Evolutionary conservation across 2,888 invertebrate genomes (phyloP).

Genomic region (Ochlodes sylvanus): DNA sequence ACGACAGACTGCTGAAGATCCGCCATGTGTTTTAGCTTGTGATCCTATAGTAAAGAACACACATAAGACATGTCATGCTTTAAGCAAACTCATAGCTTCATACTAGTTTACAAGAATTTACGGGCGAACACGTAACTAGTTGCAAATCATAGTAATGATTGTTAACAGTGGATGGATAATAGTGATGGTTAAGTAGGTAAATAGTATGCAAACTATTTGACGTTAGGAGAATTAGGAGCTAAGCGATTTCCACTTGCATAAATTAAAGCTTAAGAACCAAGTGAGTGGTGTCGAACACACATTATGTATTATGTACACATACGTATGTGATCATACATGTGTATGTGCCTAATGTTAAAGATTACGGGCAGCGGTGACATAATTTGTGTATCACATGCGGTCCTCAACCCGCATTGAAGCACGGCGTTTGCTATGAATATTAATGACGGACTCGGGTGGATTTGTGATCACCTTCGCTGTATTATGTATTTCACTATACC

Average conservation of each 20-base stretch:
- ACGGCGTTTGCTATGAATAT: constrained; percentile 75
- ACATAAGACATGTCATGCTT: not conserved
- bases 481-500: not conserved
- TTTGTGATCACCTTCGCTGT: constrained; percentile 66
- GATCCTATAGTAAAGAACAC: constrained; percentile 88
- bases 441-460: constrained; percentile 70
- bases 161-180: too few relatives aligned
- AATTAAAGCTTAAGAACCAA: constrained; percentile 8
- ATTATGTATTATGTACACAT: not conserved
- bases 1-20: constrained; percentile 98
- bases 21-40: constrained; percentile 99
- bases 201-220: constrained; percentile 1
- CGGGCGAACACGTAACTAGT: too few relatives aligned
- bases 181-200: not conserved
- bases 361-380: constrained; percentile 47
- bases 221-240: not conserved
- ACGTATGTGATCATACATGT: too few relatives aligned
- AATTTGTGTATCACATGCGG: constrained; percentile 59
- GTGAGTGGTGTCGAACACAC: constrained; percentile 2
- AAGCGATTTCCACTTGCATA: constrained; percentile 1
- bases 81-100: too few relatives aligned
- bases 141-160: too few relatives aligned
- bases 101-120: too few relatives aligned
- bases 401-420: constrained; percentile 58
- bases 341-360: constrained; percentile 26